phyloP scores from a whole-genome alignment of 2,888 invertebrate species.

The Tigriopus californicus region DNA sequence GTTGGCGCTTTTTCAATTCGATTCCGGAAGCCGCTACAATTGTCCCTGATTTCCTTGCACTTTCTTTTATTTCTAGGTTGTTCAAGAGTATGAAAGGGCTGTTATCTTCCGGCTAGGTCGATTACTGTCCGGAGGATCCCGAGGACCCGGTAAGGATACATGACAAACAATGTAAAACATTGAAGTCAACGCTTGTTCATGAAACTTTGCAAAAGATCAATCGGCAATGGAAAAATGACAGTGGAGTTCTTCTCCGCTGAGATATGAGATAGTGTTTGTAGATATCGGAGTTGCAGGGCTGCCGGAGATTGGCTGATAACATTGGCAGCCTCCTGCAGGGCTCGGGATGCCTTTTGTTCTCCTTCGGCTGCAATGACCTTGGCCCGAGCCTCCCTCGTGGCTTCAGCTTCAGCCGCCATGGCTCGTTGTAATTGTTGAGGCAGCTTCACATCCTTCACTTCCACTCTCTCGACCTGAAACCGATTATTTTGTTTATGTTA shows the following conservation, averaged over 20 bases:
- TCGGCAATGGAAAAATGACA: constrained; percentile 10
- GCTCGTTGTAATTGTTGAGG: constrained; percentile 4
- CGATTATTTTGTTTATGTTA: too few species aligned
- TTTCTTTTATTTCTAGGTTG: constrained; percentile 49
- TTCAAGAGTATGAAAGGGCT: constrained; percentile 85
- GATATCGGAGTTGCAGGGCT: constrained; percentile 8
- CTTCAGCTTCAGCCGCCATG: constrained; percentile 12
- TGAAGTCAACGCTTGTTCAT: neutral
- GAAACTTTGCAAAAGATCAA: neutral
- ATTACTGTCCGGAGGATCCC: constrained; percentile 71
- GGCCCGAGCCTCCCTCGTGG: constrained; percentile 6
- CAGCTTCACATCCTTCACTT: constrained; percentile 1
- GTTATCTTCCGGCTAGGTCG: constrained; percentile 84
- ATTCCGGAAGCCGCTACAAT: too few species aligned
- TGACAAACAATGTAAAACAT: too few species aligned
- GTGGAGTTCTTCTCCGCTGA: constrained; percentile 14
- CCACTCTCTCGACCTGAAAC: constrained; percentile 1
- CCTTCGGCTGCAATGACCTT: constrained; percentile 15
- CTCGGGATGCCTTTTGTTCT: constrained; percentile 3
- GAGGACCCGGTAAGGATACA: constrained; percentile 55
- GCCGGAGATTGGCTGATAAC: constrained; percentile 3
- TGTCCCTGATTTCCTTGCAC: too few species aligned
- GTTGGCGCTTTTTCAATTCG: too few species aligned
- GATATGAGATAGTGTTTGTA: constrained; percentile 8
- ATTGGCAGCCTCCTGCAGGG: constrained; percentile 12